A percentile compares a stretch with the other conserved stretches of the same genome.
These are phyloP conservation scores for Egretta garzetta DNA, from an alignment of 2,113 vertebrate species.

Conservation along the genomic window DNA sequence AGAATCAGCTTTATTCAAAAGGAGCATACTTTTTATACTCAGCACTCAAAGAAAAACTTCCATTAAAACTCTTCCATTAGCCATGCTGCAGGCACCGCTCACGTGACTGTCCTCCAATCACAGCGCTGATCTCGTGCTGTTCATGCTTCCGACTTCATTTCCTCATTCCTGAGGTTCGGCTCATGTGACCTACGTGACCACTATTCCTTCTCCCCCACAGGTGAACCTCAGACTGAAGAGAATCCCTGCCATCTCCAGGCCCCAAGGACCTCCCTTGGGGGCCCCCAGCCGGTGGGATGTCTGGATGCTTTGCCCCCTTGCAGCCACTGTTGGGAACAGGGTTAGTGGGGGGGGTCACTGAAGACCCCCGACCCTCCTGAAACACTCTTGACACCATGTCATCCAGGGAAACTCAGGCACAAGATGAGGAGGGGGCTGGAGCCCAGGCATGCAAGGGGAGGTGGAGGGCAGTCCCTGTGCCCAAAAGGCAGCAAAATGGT, in stretches of 20 bases:
- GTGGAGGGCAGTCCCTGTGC: neutral
- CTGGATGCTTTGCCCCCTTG: neutral
- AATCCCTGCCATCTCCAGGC: neutral
- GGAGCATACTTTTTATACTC: too few relatives aligned
- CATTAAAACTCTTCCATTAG: too few relatives aligned
- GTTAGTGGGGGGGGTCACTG: neutral
- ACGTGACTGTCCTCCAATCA: too few relatives aligned
- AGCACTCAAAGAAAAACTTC: too few relatives aligned
- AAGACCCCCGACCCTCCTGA: neutral
- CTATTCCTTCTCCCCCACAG: too few relatives aligned
- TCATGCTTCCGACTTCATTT: too few relatives aligned
- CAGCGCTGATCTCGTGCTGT: too few relatives aligned
- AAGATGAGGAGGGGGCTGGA: neutral
- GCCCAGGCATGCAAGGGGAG: neutral
- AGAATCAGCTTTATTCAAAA: too few relatives aligned
- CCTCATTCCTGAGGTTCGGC: too few relatives aligned
- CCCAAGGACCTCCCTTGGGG: neutral
- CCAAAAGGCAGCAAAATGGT: neutral
- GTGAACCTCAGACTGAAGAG: neutral
- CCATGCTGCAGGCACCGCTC: too few relatives aligned
- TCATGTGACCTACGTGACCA: too few relatives aligned
- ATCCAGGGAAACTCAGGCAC: neutral
- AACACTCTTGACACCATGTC: neutral
- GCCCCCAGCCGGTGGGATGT: accelerated
- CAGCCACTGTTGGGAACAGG: neutral